These are phyloP conservation scores for Deroplatys truncata DNA, from an alignment of 2,888 invertebrate genomes.

Conservation along the genomic window DNA sequence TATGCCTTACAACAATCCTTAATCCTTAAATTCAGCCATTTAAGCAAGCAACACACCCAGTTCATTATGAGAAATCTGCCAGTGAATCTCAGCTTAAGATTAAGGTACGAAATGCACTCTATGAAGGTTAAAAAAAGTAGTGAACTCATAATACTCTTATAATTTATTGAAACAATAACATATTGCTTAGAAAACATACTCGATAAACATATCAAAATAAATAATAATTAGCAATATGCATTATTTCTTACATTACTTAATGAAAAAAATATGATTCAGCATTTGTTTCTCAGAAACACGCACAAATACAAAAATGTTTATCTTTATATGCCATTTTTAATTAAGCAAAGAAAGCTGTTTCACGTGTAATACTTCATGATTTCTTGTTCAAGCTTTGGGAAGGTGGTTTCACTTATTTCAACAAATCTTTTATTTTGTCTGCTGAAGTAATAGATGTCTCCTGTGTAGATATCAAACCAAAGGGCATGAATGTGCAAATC, in stretches of 20 bases:
- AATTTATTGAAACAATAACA: too few relatives aligned
- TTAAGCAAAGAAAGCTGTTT: background rate
- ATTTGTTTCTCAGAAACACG: background rate
- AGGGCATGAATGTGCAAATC: conserved; percentile 87
- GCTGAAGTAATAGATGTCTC: conserved; percentile 93
- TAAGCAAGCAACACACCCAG: too few relatives aligned
- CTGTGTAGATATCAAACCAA: conserved; percentile 97
- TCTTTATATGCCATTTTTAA: background rate
- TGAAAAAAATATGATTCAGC: background rate
- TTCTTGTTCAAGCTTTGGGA: conserved; percentile 70
- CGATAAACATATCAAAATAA: too few relatives aligned
- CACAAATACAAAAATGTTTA: background rate
- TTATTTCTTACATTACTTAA: background rate
- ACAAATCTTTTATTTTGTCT: conserved; percentile 80
- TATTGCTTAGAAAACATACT: too few relatives aligned
- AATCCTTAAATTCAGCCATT: too few relatives aligned
- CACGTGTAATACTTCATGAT: conserved; percentile 61
- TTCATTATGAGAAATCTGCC: too few relatives aligned
- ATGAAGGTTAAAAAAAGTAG: too few relatives aligned
- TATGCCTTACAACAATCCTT: too few relatives aligned
- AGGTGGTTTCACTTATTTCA: conserved; percentile 77
- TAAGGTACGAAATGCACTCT: too few relatives aligned
- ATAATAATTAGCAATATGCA: too few relatives aligned
- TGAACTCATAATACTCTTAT: too few relatives aligned
- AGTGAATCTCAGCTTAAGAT: too few relatives aligned